Conservation (phyloP, 2,888 invertebrate genomes). For the Gasteruption jaculator region DNA sequence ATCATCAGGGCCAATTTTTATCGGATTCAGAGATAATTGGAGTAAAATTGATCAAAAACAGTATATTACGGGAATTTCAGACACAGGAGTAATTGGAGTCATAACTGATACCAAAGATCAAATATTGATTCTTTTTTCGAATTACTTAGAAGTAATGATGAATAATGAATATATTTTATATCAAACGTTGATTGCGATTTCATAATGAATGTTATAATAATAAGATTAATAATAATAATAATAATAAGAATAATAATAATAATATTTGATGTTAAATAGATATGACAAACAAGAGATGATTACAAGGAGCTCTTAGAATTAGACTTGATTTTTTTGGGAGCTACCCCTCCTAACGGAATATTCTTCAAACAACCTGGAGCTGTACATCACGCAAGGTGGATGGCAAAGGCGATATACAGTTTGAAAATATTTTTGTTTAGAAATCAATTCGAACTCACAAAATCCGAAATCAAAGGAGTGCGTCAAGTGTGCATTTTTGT, state of each 20-base stretch:
- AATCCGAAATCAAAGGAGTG: slow-evolving; percentile 20
- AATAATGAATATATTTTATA: too few species aligned
- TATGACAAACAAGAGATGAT: slow-evolving; percentile 27
- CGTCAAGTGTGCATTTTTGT: slow-evolving; percentile 27
- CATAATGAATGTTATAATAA: too few species aligned
- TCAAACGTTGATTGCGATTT: too few species aligned
- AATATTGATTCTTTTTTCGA: slow-evolving; percentile 1
- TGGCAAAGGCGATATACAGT: slow-evolving; percentile 31
- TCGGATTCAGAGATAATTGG: slow-evolving; percentile 3
- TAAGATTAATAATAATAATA: too few species aligned
- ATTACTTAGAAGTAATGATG: neutral
- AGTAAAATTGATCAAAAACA: slow-evolving; percentile 1
- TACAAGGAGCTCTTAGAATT: slow-evolving; percentile 28
- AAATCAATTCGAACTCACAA: slow-evolving; percentile 23
- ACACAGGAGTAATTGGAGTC: neutral
- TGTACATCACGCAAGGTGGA: slow-evolving; percentile 32
- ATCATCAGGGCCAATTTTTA: slow-evolving; percentile 9
- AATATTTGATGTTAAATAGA: too few species aligned
- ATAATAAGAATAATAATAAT: too few species aligned
- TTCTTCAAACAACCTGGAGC: slow-evolving; percentile 25
- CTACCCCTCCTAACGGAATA: slow-evolving; percentile 10
- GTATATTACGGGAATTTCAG: neutral
- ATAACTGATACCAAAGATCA: slow-evolving; percentile 1
- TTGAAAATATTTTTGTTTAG: slow-evolving; percentile 33
- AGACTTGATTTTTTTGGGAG: slow-evolving; percentile 30